These are phyloP conservation scores for Apamea monoglypha DNA, from an alignment of 2,888 invertebrate genomes.

Conservation along the genomic window DNA sequence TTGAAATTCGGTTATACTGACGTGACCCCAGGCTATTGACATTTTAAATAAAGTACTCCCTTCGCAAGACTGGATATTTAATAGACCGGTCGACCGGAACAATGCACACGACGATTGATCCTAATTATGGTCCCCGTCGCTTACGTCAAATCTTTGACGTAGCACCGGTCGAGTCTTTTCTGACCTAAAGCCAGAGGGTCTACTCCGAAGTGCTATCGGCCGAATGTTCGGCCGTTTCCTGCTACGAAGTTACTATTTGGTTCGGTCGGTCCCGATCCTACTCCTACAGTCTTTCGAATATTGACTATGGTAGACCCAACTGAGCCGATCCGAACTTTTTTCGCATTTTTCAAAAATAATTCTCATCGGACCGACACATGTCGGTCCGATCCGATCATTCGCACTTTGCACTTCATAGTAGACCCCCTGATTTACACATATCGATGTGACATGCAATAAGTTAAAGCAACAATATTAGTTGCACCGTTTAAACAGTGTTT, in stretches of 20 bases:
- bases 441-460: not conserved
- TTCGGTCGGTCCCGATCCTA: too few relatives aligned
- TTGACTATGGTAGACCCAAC: too few relatives aligned
- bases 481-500: not conserved
- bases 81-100: slow-evolving; percentile 54
- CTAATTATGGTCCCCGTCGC: slow-evolving; percentile 33
- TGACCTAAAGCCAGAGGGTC: not conserved
- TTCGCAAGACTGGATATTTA: slow-evolving; percentile 47
- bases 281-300: too few relatives aligned
- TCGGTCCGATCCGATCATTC: too few relatives aligned
- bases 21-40: slow-evolving; percentile 2
- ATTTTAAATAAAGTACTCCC: slow-evolving; percentile 24
- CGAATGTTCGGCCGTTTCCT: too few relatives aligned
- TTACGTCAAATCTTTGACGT: slow-evolving; percentile 2
- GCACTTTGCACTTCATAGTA: too few relatives aligned
- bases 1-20: not conserved
- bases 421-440: not conserved
- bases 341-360: too few relatives aligned
- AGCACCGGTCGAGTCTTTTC: not conserved
- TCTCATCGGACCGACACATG: too few relatives aligned
- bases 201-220: too few relatives aligned
- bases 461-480: not conserved
- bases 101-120: slow-evolving; percentile 28
- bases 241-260: too few relatives aligned
- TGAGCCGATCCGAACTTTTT: too few relatives aligned